phyloP scores from a whole-genome alignment of 2,797 vertebrate species.

The Acropternis orthonyx region DNA sequence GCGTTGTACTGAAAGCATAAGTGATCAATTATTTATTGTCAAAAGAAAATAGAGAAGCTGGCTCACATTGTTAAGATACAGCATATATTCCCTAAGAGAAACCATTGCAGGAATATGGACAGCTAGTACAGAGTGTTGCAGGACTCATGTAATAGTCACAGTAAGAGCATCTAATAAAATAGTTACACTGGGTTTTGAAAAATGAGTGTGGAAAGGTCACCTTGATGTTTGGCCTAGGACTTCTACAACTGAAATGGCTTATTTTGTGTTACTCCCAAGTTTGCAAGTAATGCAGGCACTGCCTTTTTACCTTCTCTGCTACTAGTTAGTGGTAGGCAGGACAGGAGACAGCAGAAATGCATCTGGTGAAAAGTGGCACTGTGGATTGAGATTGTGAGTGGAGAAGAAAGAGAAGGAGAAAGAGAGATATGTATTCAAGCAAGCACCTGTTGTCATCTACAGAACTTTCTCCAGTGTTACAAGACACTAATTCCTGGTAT shows the following conservation, averaged over 20 bases:
- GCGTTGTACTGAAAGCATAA: background rate
- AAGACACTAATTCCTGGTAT: background rate
- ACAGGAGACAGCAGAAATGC: background rate
- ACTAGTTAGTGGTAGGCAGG: background rate
- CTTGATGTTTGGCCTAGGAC: background rate
- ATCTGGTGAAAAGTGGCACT: background rate
- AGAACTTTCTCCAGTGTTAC: background rate
- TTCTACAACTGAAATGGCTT: background rate
- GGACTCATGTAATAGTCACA: background rate
- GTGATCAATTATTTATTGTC: slow-evolving; percentile 53
- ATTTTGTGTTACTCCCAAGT: background rate
- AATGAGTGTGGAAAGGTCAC: background rate
- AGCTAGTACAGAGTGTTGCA: background rate
- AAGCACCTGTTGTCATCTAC: background rate
- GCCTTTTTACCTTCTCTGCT: background rate
- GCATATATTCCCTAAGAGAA: background rate
- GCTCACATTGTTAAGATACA: background rate
- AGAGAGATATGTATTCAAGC: background rate
- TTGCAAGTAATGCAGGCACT: background rate
- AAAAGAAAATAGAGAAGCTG: slow-evolving; percentile 13
- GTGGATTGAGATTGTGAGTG: background rate
- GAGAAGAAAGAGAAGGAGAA: background rate
- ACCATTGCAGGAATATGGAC: background rate
- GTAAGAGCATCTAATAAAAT: background rate
- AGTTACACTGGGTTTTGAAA: background rate